Conservation (phyloP, 2,797 vertebrate species). For the Malurus leucopterus region DNA sequence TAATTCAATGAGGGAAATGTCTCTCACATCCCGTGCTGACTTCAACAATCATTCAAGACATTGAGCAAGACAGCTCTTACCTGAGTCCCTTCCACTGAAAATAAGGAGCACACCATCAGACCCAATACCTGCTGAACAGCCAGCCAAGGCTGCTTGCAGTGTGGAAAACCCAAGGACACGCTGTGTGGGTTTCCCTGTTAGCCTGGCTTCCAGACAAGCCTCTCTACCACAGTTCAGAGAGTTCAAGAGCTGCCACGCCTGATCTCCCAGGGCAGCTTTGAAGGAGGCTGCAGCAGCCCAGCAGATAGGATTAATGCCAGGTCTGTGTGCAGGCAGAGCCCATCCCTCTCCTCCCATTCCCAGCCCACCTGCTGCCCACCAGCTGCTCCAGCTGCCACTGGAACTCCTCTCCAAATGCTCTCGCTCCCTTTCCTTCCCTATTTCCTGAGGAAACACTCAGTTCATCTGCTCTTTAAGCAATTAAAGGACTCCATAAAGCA, state of each 20-base stretch:
- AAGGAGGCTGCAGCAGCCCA: background rate
- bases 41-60: background rate
- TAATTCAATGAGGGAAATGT: background rate
- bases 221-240: background rate
- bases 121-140: background rate
- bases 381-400: background rate
- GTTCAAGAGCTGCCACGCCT: background rate
- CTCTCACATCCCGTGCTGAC: background rate
- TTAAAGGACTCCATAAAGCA: background rate
- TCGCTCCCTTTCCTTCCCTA: fast-evolving
- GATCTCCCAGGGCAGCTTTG: background rate
- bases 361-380: background rate
- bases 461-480: background rate
- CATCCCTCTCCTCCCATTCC: fast-evolving
- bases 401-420: background rate
- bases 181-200: background rate
- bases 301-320: background rate
- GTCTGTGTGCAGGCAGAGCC: background rate
- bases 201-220: fast-evolving
- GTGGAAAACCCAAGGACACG: background rate
- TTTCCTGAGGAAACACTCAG: background rate
- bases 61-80: background rate
- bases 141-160: background rate
- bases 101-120: background rate
- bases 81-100: background rate